Evolutionary conservation across 2,797 vertebrate genomes (phyloP), one percentile per base, ranked within the genome.

Genomic region (Salarias fasciatus): DNA sequence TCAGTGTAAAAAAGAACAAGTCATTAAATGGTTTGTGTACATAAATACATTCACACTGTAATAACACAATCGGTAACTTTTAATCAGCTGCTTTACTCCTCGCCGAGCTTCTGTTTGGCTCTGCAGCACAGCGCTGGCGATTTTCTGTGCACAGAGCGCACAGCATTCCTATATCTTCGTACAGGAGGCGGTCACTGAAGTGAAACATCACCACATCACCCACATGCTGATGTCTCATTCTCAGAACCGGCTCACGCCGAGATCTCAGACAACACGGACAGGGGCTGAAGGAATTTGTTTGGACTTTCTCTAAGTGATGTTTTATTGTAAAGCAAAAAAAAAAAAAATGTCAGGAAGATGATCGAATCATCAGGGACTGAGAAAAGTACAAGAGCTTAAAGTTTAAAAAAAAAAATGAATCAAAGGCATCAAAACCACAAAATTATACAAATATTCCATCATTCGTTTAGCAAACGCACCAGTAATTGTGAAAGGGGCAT

Each of bases 191-290:
- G 66, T 57, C 71, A 62, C 53, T 73, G 52, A 72, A 71, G 29
- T 70, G 63, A 68, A 77, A 67, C 54, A 31, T 46, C 64, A 35
- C 48, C 45, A 36, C 52, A 69, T 72, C 66, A 61, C 14, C 68
- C 67, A 68, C 70, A 80, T 71, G 63, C 54, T 66, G 64, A 40
- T 48, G 38, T 59, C 40, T 79, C 46, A 55, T 55, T 74, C 60
- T 46, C 61, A 69, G 52, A 52, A 59, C 5, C 31, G 31, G 47
- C 57, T 57, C 53, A 51, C 55, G 6, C 33, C 38, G 31, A 13
- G 49, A 40, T 53, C 59, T 66, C 24, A 61, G 56, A 71, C 37
- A 42, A 63, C 53, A 64, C 52, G 33, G 33, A 35, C 9, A 35
- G 33, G 33, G 35, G 33, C 33, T 9, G 2, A 9, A 35, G 9